A percentile compares a stretch with the other conserved stretches of the same genome.
phyloP scores from a whole-genome alignment of 2,888 invertebrate species.

The Eucriotettix oculatus region DNA sequence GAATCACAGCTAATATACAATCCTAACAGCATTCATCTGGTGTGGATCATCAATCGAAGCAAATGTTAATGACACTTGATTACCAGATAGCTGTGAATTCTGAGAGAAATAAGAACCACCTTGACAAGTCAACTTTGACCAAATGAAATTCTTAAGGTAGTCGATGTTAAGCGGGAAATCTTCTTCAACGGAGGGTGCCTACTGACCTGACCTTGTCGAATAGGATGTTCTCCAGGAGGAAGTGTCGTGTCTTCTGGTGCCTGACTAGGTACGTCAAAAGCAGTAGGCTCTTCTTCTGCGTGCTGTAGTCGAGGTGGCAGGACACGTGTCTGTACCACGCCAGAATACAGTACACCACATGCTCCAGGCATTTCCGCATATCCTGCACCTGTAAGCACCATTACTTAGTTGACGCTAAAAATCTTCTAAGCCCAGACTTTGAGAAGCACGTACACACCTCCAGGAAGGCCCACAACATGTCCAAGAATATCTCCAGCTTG shows the following conservation, averaged over 20 bases:
- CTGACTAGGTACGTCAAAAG: constrained; percentile 42
- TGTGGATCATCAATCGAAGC: no score
- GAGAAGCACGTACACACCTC: constrained; percentile 25
- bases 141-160: no score
- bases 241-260: constrained; percentile 42
- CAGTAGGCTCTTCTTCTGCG: constrained; percentile 39
- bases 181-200: no score
- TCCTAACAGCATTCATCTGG: no score
- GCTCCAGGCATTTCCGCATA: constrained; percentile 42
- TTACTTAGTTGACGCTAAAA: no score
- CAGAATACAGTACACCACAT: constrained; percentile 40
- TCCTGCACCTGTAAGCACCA: constrained; percentile 33
- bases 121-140: no score
- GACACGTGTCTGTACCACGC: constrained; percentile 42
- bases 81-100: no score
- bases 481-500: constrained; percentile 27
- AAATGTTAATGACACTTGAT: no score
- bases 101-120: no score
- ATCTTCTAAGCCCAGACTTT: no score
- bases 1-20: no score
- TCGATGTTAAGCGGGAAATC: no score
- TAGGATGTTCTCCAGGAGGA: constrained; percentile 43
- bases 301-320: constrained; percentile 22
- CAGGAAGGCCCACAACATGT: constrained; percentile 48
- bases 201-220: constrained; percentile 38